phyloP scores from a whole-genome alignment of 2,888 invertebrate genomes.

The Escarpia spicata region DNA sequence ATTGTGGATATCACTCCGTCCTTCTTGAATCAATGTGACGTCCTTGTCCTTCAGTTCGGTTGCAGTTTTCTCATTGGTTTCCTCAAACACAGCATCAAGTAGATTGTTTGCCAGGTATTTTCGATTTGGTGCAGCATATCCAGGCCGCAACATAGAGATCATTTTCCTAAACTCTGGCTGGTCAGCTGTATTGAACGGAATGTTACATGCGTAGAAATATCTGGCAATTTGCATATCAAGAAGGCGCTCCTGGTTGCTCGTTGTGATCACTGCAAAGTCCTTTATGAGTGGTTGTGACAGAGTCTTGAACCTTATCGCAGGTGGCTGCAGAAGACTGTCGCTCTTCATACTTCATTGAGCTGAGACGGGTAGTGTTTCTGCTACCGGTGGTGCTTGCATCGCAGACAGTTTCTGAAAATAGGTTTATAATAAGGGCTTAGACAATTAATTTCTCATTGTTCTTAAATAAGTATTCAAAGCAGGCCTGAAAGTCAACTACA shows the following conservation, averaged over 20 bases:
- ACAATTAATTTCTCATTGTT: no score
- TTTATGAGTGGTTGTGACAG: no score
- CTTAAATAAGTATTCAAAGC: no score
- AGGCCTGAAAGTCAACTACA: no score
- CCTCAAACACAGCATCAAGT: not conserved
- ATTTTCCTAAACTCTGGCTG: not conserved
- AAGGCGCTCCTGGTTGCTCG: not conserved
- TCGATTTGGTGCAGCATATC: not conserved
- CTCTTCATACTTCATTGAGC: no score
- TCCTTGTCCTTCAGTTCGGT: constrained; percentile 30
- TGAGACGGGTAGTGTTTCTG: no score
- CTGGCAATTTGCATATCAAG: constrained; percentile 10
- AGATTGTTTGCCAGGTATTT: not conserved
- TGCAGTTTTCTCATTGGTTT: not conserved
- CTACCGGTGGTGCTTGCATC: no score
- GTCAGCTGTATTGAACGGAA: constrained; percentile 8
- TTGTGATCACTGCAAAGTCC: no score
- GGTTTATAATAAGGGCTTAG: no score
- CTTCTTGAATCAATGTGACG: constrained; percentile 32
- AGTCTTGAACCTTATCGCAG: no score
- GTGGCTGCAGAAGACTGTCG: no score
- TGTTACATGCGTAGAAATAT: not conserved
- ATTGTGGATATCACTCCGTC: constrained; percentile 38
- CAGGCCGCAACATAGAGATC: not conserved
- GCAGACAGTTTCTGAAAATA: no score